A percentile compares a stretch with the other conserved stretches of the same genome.
Evolutionary conservation across 2,113 vertebrate genomes (phyloP).

Genomic region (Alethe castanea): DNA sequence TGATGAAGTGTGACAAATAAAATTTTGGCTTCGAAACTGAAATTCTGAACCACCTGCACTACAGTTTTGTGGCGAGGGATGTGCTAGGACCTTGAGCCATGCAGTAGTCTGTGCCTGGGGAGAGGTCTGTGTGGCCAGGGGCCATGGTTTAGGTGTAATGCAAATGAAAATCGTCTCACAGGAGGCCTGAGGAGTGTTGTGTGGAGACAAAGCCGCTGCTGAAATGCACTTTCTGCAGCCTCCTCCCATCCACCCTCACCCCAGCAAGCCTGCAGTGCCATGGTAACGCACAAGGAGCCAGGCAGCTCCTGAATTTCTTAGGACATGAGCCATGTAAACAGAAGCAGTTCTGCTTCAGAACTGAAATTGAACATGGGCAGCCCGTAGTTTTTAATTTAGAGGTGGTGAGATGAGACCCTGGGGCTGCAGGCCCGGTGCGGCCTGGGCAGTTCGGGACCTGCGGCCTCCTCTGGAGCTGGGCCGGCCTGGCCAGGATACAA

Average conservation of each 20-base stretch:
- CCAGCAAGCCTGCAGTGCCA: constrained; percentile 22
- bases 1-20: neutral
- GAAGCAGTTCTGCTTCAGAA: neutral
- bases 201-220: neutral
- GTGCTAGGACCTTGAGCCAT: neutral
- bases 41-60: neutral
- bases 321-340: constrained; percentile 23
- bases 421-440: neutral
- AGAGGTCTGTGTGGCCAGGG: neutral
- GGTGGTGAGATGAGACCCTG: neutral
- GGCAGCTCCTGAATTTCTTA: constrained; percentile 17
- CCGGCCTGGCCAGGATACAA: no score
- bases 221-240: constrained; percentile 15
- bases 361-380: neutral
- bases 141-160: neutral
- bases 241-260: neutral
- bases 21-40: neutral
- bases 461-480: no score
- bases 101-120: neutral
- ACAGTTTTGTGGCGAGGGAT: neutral
- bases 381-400: neutral
- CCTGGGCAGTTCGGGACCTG: no score
- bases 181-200: neutral
- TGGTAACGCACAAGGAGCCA: constrained; percentile 28
- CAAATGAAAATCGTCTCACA: neutral